Evolutionary conservation across 2,888 invertebrate species (phyloP).

Genomic region (Pristionchus entomophagus): DNA sequence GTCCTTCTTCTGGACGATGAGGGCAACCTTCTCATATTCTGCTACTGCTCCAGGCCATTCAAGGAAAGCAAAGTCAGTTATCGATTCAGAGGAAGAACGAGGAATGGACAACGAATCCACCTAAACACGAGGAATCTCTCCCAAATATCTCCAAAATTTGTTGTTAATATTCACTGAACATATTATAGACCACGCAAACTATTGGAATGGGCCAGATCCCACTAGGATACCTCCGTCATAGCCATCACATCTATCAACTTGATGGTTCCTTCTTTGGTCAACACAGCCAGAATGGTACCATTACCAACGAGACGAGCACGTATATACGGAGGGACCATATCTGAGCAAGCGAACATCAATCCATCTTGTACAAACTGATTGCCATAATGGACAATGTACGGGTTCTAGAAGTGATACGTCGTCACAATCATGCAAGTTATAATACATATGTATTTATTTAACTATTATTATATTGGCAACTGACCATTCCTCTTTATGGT

Average conservation of each 20-base stretch:
- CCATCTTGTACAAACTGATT: not conserved
- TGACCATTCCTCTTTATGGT: not conserved
- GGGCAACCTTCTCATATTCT: not conserved
- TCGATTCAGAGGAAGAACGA: not conserved
- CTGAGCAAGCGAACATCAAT: not conserved
- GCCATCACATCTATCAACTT: not conserved
- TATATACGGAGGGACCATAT: not conserved
- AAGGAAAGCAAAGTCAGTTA: slow-evolving; percentile 15
- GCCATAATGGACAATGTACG: not conserved
- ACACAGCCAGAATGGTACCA: not conserved
- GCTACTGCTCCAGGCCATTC: not conserved
- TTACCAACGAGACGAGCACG: not conserved
- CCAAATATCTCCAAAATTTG: too few relatives aligned
- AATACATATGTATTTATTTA: too few relatives aligned
- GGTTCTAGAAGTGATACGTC: too few relatives aligned
- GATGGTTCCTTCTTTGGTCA: not conserved
- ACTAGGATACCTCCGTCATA: not conserved
- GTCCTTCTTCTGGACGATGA: not conserved
- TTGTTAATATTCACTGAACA: too few relatives aligned
- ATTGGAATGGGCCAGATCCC: too few relatives aligned
- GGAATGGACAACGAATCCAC: not conserved
- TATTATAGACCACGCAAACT: too few relatives aligned
- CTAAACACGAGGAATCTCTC: too few relatives aligned
- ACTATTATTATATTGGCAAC: too few relatives aligned
- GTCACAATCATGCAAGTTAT: too few relatives aligned